Conservation (phyloP, 2,113 vertebrate genomes). For the Camelus bactrianus region DNA sequence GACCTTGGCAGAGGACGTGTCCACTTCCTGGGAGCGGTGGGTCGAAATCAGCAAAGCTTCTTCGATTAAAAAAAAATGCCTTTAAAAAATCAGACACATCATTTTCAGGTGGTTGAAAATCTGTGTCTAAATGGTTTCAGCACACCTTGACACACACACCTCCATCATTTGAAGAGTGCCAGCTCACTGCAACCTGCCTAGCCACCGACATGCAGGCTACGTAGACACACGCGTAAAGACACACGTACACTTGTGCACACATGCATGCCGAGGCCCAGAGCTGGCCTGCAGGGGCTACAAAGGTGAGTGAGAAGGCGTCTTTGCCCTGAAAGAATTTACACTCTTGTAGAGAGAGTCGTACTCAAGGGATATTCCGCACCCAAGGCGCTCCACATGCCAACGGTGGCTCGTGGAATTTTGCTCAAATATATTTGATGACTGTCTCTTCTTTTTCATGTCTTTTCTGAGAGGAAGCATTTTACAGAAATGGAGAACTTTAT, state of each 20-base stretch:
- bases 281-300: background rate
- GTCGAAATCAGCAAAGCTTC: background rate
- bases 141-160: background rate
- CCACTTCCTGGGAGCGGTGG: background rate
- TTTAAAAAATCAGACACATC: background rate
- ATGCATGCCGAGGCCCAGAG: background rate
- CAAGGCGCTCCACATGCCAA: background rate
- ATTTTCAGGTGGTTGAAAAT: conserved; percentile 28
- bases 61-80: background rate
- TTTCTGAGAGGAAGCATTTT: conserved; percentile 45
- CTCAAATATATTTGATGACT: conserved; percentile 28
- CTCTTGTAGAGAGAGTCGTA: background rate
- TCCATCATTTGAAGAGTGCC: background rate
- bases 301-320: background rate
- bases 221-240: background rate
- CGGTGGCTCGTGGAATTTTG: background rate
- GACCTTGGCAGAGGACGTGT: background rate
- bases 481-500: conserved; percentile 46
- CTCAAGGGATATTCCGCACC: background rate
- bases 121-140: background rate
- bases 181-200: background rate
- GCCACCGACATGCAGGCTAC: background rate
- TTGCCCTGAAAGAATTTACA: background rate
- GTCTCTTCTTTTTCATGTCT: conserved; percentile 41
- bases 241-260: background rate